Conservation (phyloP, 2,113 vertebrate genomes). For the Hippocampus guttulatus region DNA sequence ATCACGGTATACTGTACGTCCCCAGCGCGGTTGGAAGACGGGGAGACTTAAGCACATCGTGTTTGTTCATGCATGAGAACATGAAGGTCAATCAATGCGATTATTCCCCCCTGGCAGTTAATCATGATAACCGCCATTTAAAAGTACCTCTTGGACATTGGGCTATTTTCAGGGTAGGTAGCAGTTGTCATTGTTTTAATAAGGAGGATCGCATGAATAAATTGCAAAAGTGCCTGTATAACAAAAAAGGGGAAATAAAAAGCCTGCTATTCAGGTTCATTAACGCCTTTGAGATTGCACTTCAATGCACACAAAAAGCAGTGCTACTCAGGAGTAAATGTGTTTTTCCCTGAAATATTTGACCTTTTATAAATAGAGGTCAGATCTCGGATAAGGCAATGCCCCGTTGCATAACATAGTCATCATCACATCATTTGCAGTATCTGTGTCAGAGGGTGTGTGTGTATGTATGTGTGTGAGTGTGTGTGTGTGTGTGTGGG, state of each 20-base stretch:
- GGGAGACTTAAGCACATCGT: too few relatives aligned
- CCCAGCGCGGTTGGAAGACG: background rate
- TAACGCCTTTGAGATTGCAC: background rate
- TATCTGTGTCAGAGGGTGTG: constrained; percentile 35
- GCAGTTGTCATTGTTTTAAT: background rate
- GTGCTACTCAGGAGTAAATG: background rate
- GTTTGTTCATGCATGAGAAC: background rate
- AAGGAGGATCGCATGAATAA: background rate
- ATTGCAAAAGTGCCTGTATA: background rate
- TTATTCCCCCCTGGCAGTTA: background rate
- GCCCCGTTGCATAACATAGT: constrained; percentile 21
- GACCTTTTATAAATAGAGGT: constrained; percentile 20
- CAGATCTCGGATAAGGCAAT: constrained; percentile 21
- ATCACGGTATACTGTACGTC: background rate
- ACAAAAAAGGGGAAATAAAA: background rate
- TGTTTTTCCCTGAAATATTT: background rate
- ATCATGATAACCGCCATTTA: background rate
- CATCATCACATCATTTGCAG: constrained; percentile 35
- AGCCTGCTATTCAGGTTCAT: background rate
- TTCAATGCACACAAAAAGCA: background rate
- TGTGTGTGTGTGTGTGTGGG: background rate
- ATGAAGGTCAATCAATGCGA: background rate
- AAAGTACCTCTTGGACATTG: background rate
- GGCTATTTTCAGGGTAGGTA: background rate
- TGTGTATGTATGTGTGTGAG: background rate